A percentile compares a stretch with the other conserved stretches of the same genome.
Evolutionary conservation across 2,113 vertebrate genomes (phyloP).

Genomic region (Ptilorrhoa leucosticta): DNA sequence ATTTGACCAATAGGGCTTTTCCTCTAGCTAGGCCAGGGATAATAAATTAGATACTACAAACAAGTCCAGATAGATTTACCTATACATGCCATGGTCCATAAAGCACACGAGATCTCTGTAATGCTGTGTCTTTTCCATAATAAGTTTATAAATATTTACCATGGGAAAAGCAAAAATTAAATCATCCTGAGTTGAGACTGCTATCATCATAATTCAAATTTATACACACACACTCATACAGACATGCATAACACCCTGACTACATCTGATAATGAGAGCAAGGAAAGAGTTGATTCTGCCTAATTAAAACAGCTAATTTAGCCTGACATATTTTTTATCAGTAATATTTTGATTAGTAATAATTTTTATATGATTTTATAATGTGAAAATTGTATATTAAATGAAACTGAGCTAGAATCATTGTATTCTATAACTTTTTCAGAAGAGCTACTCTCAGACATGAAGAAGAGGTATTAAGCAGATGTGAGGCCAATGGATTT

Average conservation of each 20-base stretch:
- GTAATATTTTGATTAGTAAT: constrained; percentile 47
- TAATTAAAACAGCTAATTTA: constrained; percentile 70
- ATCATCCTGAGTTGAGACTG: constrained; percentile 7
- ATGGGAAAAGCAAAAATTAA: constrained; percentile 29
- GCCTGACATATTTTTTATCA: constrained; percentile 36
- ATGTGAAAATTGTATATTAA: constrained; percentile 21
- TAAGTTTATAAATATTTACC: constrained; percentile 57
- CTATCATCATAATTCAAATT: constrained; percentile 23
- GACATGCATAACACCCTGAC: not conserved
- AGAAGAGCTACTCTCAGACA: constrained; percentile 41
- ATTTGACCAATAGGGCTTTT: constrained; percentile 13
- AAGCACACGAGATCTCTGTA: not conserved
- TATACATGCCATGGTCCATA: not conserved
- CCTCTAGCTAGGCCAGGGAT: not conserved
- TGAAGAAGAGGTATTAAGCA: constrained; percentile 43
- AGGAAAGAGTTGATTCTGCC: constrained; percentile 34
- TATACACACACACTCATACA: not conserved
- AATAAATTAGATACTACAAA: constrained; percentile 48
- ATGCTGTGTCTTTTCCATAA: not conserved
- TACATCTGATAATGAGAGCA: constrained; percentile 41
- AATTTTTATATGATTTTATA: constrained; percentile 14
- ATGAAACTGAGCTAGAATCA: constrained; percentile 20
- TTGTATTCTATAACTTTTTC: constrained; percentile 45
- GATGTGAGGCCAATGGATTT: constrained; percentile 41
- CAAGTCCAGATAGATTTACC: constrained; percentile 29